Percentiles rank a stretch among this genome's conserved stretches.
These are phyloP conservation scores for Cerceris ruficornis DNA, from an alignment of 2,888 invertebrate genomes.

Conservation along the genomic window DNA sequence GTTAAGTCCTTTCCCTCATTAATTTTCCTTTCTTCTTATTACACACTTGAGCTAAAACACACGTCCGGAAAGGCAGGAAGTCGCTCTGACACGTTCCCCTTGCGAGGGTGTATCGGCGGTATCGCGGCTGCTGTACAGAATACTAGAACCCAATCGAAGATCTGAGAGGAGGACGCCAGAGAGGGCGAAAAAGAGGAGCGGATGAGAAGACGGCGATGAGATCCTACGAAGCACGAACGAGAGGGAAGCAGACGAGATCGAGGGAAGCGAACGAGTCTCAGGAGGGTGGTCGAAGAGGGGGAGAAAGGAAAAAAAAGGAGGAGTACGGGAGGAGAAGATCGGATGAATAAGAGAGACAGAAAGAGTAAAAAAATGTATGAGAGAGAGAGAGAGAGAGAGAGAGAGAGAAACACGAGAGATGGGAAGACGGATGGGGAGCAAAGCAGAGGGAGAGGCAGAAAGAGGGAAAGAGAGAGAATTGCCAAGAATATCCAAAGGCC, in stretches of 20 bases:
- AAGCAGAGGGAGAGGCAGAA: conserved; percentile 49
- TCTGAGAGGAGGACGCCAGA: conserved; percentile 7
- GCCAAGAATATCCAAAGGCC: conserved; percentile 77
- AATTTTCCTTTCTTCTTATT: too few species aligned
- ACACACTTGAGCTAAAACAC: too few species aligned
- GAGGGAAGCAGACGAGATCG: conserved; percentile 20
- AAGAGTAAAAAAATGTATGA: conserved; percentile 39
- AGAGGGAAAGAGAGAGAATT: conserved; percentile 65
- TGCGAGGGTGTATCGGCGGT: too few species aligned
- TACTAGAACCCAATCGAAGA: conserved; percentile 32
- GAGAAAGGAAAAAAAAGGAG: conserved; percentile 10
- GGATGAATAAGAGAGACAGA: too few species aligned
- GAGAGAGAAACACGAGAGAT: neutral
- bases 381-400: conserved; percentile 31
- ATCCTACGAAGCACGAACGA: neutral
- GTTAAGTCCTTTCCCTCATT: too few species aligned
- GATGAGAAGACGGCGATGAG: conserved; percentile 38
- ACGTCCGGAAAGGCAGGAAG: too few species aligned
- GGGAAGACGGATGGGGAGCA: conserved; percentile 28
- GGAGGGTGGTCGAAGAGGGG: conserved; percentile 40
- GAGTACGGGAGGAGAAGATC: conserved; percentile 6
- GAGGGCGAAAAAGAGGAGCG: conserved; percentile 24
- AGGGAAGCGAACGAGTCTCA: conserved; percentile 44
- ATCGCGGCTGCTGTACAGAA: neutral
- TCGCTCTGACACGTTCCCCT: too few species aligned